phyloP scores from a whole-genome alignment of 2,797 vertebrate genomes.

The Myripristis murdjan region DNA sequence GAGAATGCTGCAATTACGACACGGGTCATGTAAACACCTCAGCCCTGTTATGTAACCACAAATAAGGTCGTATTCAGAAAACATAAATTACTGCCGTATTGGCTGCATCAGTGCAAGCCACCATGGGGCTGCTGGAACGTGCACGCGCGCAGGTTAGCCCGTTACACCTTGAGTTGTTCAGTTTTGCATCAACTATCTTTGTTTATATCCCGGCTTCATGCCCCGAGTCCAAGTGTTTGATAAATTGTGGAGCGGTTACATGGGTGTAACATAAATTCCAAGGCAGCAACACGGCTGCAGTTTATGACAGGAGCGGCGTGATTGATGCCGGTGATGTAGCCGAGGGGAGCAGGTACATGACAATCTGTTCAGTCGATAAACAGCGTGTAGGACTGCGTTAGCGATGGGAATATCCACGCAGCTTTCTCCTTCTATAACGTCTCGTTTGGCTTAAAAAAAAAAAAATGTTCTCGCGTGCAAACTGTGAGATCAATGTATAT shows the following conservation, averaged over 20 bases:
- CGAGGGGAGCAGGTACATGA: constrained; percentile 10
- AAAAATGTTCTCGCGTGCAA: neutral
- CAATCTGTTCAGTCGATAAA: constrained; percentile 49
- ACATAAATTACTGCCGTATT: constrained; percentile 21
- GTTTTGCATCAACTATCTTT: constrained; percentile 39
- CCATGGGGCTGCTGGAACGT: neutral
- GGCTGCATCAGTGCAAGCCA: neutral
- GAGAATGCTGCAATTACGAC: neutral
- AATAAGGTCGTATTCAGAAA: neutral
- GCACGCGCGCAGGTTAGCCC: constrained; percentile 31
- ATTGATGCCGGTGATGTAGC: constrained; percentile 41
- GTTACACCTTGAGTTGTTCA: constrained; percentile 37
- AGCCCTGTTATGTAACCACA: neutral
- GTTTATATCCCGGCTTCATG: constrained; percentile 29
- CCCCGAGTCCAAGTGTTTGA: constrained; percentile 23
- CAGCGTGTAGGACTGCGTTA: constrained; percentile 14
- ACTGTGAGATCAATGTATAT: neutral
- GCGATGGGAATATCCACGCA: constrained; percentile 14
- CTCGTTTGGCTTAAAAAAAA: no score
- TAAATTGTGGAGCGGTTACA: constrained; percentile 60
- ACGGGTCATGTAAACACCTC: no score
- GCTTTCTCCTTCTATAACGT: neutral
- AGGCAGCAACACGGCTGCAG: constrained; percentile 36
- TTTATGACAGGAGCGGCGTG: constrained; percentile 58
- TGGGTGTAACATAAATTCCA: constrained; percentile 59